Evolutionary conservation across 2,888 invertebrate species (phyloP), one percentile per base, ranked within the genome.

Genomic region (Tinea semifulvella): DNA sequence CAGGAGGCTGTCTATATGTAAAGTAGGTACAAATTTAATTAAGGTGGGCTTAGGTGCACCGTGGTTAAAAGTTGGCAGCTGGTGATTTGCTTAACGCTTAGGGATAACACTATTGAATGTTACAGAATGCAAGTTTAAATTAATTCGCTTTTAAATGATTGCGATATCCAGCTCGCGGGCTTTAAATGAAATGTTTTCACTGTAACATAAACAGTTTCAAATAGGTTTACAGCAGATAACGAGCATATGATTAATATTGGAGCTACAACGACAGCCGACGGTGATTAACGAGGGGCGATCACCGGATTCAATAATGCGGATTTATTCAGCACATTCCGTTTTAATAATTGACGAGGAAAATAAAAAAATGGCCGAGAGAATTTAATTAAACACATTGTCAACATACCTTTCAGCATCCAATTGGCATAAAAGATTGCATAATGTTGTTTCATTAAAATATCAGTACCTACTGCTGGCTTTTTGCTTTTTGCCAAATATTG

Each of bases 271-370:
- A 31, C 56, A 56, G 53, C 54, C 55, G 57, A 56, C 61, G 60
- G 65, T 71, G 67, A 72, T 72, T 69, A 72, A 73, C 66, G 68
- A 58, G 55, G 56, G 55, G 58, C 68, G 66, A 70, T 72, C 66
- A 68, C 60, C 64, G 62, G 54, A 55, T 59, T 60, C 60, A 54
- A 57, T 64, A 61, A 64, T 61, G 57, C 58, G 56, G 55, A 58
- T 66, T 68, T 61, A 64, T 65, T 56, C 56, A 52, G 46, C 42
- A 42, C 42, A 27, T 46, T 17, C 22, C 11, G 40, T 11, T 40
- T 40, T 40, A 40, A 22, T 22, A 40, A 40, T 40, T 40, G 40
- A 40, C 20, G 25, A 20, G 25, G 40, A 40, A 40, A 22, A 40
- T 40, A 40, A 40, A 40, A 40, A 40, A 35, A 40, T 40, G 40